Evolutionary conservation across 2,888 invertebrate species (phyloP), one percentile per base, ranked within the genome.

Genomic region (Thereva nobilitata): DNA sequence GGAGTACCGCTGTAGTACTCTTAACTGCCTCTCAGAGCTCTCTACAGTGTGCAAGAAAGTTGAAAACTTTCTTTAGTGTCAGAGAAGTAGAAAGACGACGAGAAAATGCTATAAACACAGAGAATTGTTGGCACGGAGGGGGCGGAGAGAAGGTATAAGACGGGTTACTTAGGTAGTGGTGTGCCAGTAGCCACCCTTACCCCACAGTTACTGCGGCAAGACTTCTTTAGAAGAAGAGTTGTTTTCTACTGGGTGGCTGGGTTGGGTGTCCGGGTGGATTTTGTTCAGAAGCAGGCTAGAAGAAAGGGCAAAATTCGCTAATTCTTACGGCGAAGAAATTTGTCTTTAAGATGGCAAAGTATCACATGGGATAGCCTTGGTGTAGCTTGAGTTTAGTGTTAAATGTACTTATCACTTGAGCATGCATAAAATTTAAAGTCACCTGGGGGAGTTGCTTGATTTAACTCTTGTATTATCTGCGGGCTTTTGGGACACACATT

Each of bases 361-460:
- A 40, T 40, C 50, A 50, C 50, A 41, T 40, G 35, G 41, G 50
- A 38, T 61, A 40, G 59, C 59, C 50, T 50, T 45, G 61, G 50
- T 35, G 35, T 41, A 50, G 61, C 41, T 61, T 40, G 38, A 67
- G 59, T 56, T 64, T 56, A 67, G 64, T 67, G 57, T 68, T 68
- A 68, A 68, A 66, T 64, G 56, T 68, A 68, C 68, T 67, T 68
- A 68, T 68, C 66, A 67, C 64, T 55, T 52, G 64, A 57, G 64
- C 64, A 68, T 67, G 67, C 68, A 68, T 68, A 67, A 68, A 68
- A 67, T 67, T 67, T 68, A 63, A 68, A 68, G 63, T 68, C 67
- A 68, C 68, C 68, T 68, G 57, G 63, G 68, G 68, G 68, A 68
- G 45, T 68, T 68, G 61, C 50, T 61, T 38, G 61, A 61, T 49